Conservation (phyloP, 2,888 invertebrate genomes). For the Torymus aiolomorphi region DNA sequence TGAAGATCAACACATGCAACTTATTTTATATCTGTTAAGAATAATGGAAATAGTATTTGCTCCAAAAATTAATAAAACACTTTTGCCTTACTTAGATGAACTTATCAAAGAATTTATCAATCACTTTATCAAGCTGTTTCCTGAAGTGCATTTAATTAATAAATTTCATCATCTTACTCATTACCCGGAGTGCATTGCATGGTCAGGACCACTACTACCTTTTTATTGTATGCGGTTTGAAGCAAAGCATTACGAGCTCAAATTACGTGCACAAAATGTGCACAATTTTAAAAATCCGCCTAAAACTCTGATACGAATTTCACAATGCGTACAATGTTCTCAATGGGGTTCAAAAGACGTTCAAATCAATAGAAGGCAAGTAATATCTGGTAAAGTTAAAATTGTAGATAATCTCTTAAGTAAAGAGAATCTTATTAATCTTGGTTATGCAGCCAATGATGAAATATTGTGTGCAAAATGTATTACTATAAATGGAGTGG, state of each 20-base stretch:
- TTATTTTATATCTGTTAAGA: constrained; percentile 35
- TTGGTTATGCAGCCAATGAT: neutral
- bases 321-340: neutral
- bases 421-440: neutral
- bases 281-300: constrained; percentile 56
- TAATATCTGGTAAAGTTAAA: neutral
- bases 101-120: neutral
- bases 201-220: neutral
- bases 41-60: constrained; percentile 46
- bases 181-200: constrained; percentile 39
- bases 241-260: no score
- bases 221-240: constrained; percentile 50
- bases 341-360: neutral
- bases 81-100: constrained; percentile 38
- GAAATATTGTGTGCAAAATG: neutral
- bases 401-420: no score
- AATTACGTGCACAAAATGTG: constrained; percentile 51
- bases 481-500: neutral
- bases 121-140: neutral
- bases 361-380: neutral
- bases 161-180: constrained; percentile 55
- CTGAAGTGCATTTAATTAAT: constrained; percentile 19
- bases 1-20: constrained; percentile 55
- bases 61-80: constrained; percentile 3
- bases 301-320: constrained; percentile 46